phyloP scores from a whole-genome alignment of 2,113 vertebrate genomes.

The Sinocyclocheilus anshuiensis region DNA sequence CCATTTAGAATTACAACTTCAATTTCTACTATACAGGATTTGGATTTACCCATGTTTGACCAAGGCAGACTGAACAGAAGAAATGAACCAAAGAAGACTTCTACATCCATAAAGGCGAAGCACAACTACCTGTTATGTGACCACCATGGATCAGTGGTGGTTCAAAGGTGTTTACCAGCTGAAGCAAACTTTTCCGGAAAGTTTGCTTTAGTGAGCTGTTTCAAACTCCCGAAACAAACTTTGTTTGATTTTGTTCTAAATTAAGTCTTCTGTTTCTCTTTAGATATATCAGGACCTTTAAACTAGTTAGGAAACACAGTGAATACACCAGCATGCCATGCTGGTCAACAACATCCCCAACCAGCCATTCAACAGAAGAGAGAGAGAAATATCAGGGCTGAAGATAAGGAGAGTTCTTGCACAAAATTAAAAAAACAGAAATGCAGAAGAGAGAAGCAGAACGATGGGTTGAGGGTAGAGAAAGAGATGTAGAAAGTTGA shows the following conservation, averaged over 20 bases:
- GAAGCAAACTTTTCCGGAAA: too few species aligned
- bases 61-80: too few species aligned
- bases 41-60: too few species aligned
- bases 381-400: not conserved
- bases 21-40: too few species aligned
- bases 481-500: constrained; percentile 39
- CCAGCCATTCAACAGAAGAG: not conserved
- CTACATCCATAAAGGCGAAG: too few species aligned
- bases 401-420: not conserved
- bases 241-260: not conserved
- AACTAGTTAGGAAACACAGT: not conserved
- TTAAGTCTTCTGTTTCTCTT: not conserved
- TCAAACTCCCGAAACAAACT: not conserved
- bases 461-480: not conserved
- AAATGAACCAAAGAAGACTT: too few species aligned
- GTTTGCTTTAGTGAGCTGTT: too few species aligned
- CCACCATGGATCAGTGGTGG: too few species aligned
- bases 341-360: not conserved
- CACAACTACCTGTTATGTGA: too few species aligned
- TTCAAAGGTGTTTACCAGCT: too few species aligned
- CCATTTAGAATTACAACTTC: too few species aligned
- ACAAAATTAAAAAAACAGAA: not conserved
- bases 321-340: not conserved
- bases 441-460: not conserved
- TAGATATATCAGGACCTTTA: not conserved